Conservation (phyloP, 2,797 vertebrate species). For the Danio tinwini region DNA sequence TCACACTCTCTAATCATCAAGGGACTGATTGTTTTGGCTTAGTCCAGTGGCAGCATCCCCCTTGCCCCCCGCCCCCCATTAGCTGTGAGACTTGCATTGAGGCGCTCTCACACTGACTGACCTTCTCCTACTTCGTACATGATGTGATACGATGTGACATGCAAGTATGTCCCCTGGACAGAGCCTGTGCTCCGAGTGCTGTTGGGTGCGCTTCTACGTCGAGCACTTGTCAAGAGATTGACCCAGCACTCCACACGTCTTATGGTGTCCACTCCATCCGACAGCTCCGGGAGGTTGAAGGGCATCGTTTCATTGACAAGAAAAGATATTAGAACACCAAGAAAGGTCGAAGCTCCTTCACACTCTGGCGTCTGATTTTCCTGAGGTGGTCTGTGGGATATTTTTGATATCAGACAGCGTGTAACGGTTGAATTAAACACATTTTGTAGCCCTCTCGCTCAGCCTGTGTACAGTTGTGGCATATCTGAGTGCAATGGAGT, state of each 20-base stretch:
- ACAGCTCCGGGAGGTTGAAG: slow-evolving; percentile 22
- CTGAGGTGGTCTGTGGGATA: slow-evolving; percentile 30
- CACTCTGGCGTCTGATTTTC: slow-evolving; percentile 32
- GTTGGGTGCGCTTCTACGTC: slow-evolving; percentile 40
- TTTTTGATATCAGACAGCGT: slow-evolving; percentile 16
- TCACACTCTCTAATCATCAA: slow-evolving; percentile 41
- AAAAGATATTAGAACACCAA: slow-evolving; percentile 45
- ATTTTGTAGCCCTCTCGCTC: slow-evolving; percentile 10
- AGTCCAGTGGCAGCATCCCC: neutral
- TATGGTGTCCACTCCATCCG: slow-evolving; percentile 27
- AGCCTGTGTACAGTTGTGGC: slow-evolving; percentile 29
- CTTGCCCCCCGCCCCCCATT: slow-evolving; percentile 4
- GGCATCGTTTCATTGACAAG: slow-evolving; percentile 39
- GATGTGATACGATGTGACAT: slow-evolving; percentile 76
- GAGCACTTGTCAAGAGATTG: slow-evolving; percentile 35
- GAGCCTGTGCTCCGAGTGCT: slow-evolving; percentile 64
- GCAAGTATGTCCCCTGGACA: slow-evolving; percentile 69
- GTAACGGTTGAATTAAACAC: slow-evolving; percentile 48
- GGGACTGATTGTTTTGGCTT: slow-evolving; percentile 43
- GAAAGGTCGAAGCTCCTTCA: slow-evolving; percentile 46
- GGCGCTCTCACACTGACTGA: slow-evolving; percentile 55
- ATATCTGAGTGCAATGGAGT: slow-evolving; percentile 57
- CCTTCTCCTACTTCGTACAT: slow-evolving; percentile 67
- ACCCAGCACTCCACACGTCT: slow-evolving; percentile 32
- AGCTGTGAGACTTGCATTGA: slow-evolving; percentile 1